Conservation (phyloP, 2,113 vertebrate genomes). For the Sturnus vulgaris region DNA sequence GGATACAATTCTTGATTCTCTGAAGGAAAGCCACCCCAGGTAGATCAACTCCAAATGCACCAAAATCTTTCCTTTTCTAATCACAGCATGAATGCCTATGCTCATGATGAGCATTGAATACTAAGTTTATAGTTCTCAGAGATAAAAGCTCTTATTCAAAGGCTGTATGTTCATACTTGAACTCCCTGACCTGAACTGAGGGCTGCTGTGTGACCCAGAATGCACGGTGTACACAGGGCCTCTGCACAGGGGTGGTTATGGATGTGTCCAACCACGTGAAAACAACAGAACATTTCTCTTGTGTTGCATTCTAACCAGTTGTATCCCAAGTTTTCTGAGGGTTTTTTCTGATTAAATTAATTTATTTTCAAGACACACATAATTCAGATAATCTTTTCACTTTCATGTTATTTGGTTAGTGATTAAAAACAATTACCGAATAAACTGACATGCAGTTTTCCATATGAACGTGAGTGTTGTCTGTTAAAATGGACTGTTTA, state of each 20-base stretch:
- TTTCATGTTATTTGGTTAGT: not conserved
- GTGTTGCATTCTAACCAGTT: not conserved
- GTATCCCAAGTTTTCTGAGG: not conserved
- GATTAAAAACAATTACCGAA: not conserved
- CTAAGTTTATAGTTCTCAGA: not conserved
- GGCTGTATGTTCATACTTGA: not conserved
- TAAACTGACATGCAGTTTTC: not conserved
- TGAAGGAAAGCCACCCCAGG: not conserved
- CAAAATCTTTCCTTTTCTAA: not conserved
- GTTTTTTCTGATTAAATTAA: not conserved
- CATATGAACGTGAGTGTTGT: not conserved
- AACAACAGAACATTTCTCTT: not conserved
- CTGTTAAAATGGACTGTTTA: not conserved
- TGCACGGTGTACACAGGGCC: not conserved
- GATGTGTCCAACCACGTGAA: accelerated
- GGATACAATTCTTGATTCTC: not conserved
- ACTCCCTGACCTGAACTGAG: not conserved
- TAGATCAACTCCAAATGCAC: not conserved
- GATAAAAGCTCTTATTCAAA: not conserved
- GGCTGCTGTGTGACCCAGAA: not conserved
- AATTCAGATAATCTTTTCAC: not conserved
- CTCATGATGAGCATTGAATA: not conserved
- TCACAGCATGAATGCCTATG: not conserved
- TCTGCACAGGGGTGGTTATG: accelerated
- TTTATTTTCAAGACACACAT: not conserved